Evolutionary conservation across 1,140 invertebrate genomes (phyloP).

Genomic region (Epicauta chinensis): DNA sequence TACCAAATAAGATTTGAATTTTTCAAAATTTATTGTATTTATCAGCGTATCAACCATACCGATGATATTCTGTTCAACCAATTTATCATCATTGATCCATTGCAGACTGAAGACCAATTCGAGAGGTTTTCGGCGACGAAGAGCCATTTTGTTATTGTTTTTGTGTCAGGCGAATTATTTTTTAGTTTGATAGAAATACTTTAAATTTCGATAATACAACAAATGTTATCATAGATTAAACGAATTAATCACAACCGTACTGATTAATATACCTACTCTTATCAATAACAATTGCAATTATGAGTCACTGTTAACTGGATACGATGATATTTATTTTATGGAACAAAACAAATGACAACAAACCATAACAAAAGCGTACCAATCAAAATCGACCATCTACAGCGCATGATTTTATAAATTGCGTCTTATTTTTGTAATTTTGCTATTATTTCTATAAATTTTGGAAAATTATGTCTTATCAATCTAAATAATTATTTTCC

Average conservation of each 20-base stretch:
- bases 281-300: background rate
- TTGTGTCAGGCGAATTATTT: too few species aligned
- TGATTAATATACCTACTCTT: too few species aligned
- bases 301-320: background rate
- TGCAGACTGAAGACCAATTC: slow-evolving; percentile 41
- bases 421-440: background rate
- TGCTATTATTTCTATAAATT: too few species aligned
- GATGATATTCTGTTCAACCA: slow-evolving; percentile 31
- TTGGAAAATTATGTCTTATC: too few species aligned
- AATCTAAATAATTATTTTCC: too few species aligned
- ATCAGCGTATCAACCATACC: slow-evolving; percentile 40
- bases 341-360: too few species aligned
- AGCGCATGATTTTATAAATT: background rate
- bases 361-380: background rate
- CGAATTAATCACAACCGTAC: background rate
- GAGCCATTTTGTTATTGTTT: background rate
- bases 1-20: slow-evolving; percentile 43
- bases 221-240: background rate
- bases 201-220: background rate
- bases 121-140: slow-evolving; percentile 30
- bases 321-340: background rate
- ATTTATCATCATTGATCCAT: slow-evolving; percentile 40
- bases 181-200: too few species aligned
- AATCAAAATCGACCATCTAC: background rate
- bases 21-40: slow-evolving; percentile 38